phyloP scores from a whole-genome alignment of 2,797 vertebrate genomes.

The Loris lydekkerianus region DNA sequence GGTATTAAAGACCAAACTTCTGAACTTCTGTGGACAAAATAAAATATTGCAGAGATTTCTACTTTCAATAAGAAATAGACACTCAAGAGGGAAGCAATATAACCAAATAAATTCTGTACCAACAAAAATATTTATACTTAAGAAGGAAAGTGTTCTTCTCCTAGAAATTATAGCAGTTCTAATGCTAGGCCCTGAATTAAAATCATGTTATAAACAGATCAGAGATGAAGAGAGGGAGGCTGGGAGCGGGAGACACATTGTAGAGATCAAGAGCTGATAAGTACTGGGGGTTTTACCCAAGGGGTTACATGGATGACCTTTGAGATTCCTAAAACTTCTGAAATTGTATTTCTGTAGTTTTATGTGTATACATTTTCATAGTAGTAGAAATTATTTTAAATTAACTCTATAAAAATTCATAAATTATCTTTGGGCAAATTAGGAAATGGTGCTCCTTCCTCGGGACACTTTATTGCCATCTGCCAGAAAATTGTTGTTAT shows the following conservation, averaged over 20 bases:
- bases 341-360: neutral
- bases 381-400: neutral
- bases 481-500: neutral
- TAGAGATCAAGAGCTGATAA: neutral
- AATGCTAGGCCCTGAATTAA: neutral
- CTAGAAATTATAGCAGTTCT: neutral
- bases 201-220: neutral
- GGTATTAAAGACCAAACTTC: neutral
- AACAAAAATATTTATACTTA: neutral
- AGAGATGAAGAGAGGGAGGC: neutral
- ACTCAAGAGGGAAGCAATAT: neutral
- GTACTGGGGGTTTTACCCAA: neutral
- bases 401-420: neutral
- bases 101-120: conserved; percentile 20
- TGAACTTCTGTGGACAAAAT: conserved; percentile 29
- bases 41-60: conserved; percentile 9
- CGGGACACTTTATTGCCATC: neutral
- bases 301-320: neutral
- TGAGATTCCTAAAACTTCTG: neutral
- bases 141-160: neutral
- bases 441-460: neutral
- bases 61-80: conserved; percentile 9
- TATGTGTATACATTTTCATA: neutral
- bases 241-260: neutral
- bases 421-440: neutral